phyloP scores from a whole-genome alignment of 2,888 invertebrate species.

The Harpagoxenus sublaevis region DNA sequence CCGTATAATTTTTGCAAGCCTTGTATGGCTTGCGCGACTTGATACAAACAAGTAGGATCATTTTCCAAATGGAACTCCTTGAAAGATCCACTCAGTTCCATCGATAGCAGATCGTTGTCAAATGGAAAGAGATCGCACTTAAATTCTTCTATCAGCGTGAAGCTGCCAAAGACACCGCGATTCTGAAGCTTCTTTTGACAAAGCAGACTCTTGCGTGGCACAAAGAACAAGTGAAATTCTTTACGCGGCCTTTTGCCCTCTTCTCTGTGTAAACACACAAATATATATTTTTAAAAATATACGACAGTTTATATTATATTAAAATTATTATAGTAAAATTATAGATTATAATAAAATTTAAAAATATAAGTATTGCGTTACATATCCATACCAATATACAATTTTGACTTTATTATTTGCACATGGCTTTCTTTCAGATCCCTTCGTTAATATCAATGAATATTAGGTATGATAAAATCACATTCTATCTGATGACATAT shows the following conservation, averaged over 20 bases:
- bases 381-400: not conserved
- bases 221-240: slow-evolving; percentile 95
- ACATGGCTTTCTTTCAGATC: not conserved
- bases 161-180: slow-evolving; percentile 92
- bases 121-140: slow-evolving; percentile 96
- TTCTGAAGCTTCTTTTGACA: slow-evolving; percentile 95
- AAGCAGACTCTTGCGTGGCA: slow-evolving; percentile 94
- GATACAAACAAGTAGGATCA: slow-evolving; percentile 95
- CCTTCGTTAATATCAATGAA: not conserved
- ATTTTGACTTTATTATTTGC: not conserved
- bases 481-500: not conserved
- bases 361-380: not conserved
- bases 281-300: not conserved
- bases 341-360: not conserved
- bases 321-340: no score
- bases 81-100: slow-evolving; percentile 94
- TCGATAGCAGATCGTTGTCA: slow-evolving; percentile 96
- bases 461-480: not conserved
- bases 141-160: slow-evolving; percentile 93
- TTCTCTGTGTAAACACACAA: slow-evolving; percentile 83
- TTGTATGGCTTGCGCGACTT: slow-evolving; percentile 95
- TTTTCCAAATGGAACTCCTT: slow-evolving; percentile 95
- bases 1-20: slow-evolving; percentile 96
- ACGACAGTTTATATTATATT: not conserved
- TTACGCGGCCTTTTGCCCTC: slow-evolving; percentile 87